Percentiles rank a stretch among this genome's conserved stretches.
phyloP scores from a whole-genome alignment of 2,888 invertebrate species.

The Oscheius sp. region DNA sequence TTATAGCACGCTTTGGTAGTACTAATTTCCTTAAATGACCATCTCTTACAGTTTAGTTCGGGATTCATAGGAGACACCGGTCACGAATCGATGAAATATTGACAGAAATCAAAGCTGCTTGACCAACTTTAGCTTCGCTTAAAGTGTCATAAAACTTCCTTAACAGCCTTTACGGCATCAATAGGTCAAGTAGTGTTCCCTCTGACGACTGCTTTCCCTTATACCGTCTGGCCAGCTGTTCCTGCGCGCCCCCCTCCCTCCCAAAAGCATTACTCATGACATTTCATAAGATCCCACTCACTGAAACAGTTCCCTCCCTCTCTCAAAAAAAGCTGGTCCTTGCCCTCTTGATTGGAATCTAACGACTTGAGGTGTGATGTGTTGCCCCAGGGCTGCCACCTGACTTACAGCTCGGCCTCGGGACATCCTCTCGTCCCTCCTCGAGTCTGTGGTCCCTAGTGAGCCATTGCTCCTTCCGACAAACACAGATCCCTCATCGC shows the following conservation, averaged over 20 bases:
- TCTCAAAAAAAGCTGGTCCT: neutral
- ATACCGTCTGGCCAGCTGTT: too few relatives aligned
- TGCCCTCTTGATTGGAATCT: neutral
- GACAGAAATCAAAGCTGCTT: too few relatives aligned
- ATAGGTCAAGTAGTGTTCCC: too few relatives aligned
- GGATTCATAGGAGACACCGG: too few relatives aligned
- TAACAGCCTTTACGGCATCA: too few relatives aligned
- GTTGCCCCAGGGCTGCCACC: conserved; percentile 31
- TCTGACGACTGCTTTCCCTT: too few relatives aligned
- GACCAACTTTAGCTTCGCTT: too few relatives aligned
- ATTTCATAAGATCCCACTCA: neutral
- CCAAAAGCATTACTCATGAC: neutral
- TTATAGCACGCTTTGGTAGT: too few relatives aligned
- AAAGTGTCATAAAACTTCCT: too few relatives aligned
- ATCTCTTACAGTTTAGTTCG: too few relatives aligned
- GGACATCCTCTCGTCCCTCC: conserved; percentile 15
- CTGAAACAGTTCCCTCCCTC: neutral
- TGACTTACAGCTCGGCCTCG: conserved; percentile 31
- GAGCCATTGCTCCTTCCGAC: neutral
- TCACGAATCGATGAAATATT: too few relatives aligned
- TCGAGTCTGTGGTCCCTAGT: neutral
- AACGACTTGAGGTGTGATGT: conserved; percentile 24
- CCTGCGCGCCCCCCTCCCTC: neutral
- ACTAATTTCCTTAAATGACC: too few relatives aligned
- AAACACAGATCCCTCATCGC: conserved; percentile 28